Base-by-base conservation (phyloP, 37 sponge, comb jelly and placozoan genomes). In the Oopsacas minuta region DNA sequence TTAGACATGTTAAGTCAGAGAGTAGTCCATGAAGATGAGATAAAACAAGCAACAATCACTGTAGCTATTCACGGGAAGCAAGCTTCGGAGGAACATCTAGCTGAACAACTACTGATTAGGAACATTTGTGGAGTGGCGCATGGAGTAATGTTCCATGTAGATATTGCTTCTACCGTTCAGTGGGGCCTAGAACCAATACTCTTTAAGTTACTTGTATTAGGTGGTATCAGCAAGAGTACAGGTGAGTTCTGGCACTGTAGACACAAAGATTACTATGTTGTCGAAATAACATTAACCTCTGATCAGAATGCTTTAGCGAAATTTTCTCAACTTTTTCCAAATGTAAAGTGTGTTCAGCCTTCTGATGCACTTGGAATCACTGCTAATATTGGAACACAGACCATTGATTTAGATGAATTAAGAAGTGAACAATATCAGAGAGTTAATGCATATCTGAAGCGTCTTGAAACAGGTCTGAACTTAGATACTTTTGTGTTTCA, bases 101-200 rank as follows among this genome's bases (percentile, higher is more conserved):
- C 75, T 61, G 75, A n/a, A n/a, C 28, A 61, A 34, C 28, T 61
- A 34, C 75, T 61, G 75, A n/a, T 32, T 3, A 61, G 30, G 75
- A 10, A 34, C 28, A 34, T 61, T 10, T 32, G 75, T n/a, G 30
- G 75, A 32, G 22, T n/a, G 7, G 22, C 22, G 28, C 75, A 61
- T 61, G 75, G 75, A 61, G 28, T 25, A 25, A 10, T 61, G 75
- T 61, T 20, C 22, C 75, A 61, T n/a, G 75, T 61, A 3, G 75
- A 61, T 61, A 61, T 61, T 20, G 75, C 75, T 12, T 61, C 75
- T 61, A 61, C 75, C 30, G 75, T 61, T 34, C 75, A 61, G 75
- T 12, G 22, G 28, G 7, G 75, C 28, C 22, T 61, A 12, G 75
- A 61, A 61, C 75, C 75, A 5, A 61, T 61, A 32, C 22, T 61